phyloP scores from a whole-genome alignment of 2,888 invertebrate genomes.

The Standfussiana lucernea region DNA sequence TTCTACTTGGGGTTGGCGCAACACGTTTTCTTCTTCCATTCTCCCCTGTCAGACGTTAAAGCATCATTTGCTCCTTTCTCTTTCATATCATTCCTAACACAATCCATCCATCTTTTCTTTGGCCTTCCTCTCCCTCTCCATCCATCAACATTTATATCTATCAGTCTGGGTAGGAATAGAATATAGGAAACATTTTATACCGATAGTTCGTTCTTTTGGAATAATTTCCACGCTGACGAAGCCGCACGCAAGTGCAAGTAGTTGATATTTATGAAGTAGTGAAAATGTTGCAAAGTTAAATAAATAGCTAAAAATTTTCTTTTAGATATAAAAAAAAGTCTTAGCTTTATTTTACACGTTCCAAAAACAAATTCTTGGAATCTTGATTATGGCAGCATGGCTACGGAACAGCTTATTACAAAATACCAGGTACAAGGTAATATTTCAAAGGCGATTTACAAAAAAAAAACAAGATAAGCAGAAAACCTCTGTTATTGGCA shows the following conservation, averaged over 20 bases:
- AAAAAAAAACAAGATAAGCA: slow-evolving; percentile 3
- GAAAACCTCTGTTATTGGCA: not conserved
- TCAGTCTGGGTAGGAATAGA: too few relatives aligned
- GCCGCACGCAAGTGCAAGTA: too few relatives aligned
- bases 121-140: too few relatives aligned
- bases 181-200: not conserved
- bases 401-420: not conserved
- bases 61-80: too few relatives aligned
- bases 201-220: not conserved
- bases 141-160: too few relatives aligned
- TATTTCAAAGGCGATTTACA: slow-evolving; percentile 14
- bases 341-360: not conserved
- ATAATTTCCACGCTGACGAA: not conserved
- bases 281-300: not conserved
- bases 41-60: too few relatives aligned
- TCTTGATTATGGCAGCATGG: not conserved
- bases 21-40: too few relatives aligned
- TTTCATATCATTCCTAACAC: too few relatives aligned
- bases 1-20: too few relatives aligned
- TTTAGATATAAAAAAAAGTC: not conserved
- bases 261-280: not conserved
- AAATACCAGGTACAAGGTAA: slow-evolving; percentile 13
- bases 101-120: too few relatives aligned
- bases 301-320: not conserved
- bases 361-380: slow-evolving; percentile 11